Evolutionary conservation across 1,140 invertebrate genomes (phyloP).

Genomic region (Cyphomyrmex costatus): DNA sequence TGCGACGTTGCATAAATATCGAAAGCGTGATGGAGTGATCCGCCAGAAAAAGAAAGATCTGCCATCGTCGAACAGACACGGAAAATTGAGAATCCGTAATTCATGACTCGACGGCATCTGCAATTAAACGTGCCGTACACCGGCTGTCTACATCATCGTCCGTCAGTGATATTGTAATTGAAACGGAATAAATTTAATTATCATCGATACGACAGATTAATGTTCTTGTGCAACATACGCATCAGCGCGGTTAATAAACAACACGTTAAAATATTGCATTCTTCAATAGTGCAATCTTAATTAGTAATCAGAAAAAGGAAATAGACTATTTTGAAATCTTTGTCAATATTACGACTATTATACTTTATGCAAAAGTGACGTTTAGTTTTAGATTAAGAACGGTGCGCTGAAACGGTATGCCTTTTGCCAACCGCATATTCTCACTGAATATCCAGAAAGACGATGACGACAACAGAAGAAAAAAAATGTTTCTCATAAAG

Average conservation of each 20-base stretch:
- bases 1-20: constrained; percentile 52
- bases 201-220: constrained; percentile 53
- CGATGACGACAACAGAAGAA: constrained; percentile 70
- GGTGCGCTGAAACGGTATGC: constrained; percentile 1
- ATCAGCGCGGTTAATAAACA: constrained; percentile 1
- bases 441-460: constrained; percentile 68
- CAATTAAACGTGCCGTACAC: constrained; percentile 40
- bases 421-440: constrained; percentile 12
- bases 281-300: neutral
- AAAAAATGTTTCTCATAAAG: constrained; percentile 82
- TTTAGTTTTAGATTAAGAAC: constrained; percentile 41
- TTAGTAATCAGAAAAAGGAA: neutral
- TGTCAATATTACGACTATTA: neutral
- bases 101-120: constrained; percentile 27
- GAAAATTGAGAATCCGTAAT: constrained; percentile 48
- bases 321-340: neutral
- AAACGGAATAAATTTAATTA: constrained; percentile 62
- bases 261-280: constrained; percentile 6
- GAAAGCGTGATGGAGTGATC: constrained; percentile 23
- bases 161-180: constrained; percentile 60
- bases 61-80: neutral
- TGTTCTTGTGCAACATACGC: neutral
- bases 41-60: neutral
- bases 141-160: constrained; percentile 30
- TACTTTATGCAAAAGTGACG: neutral